Base-by-base conservation (phyloP, 1,140 invertebrate species). In the Pseudomyrmex gracilis region DNA sequence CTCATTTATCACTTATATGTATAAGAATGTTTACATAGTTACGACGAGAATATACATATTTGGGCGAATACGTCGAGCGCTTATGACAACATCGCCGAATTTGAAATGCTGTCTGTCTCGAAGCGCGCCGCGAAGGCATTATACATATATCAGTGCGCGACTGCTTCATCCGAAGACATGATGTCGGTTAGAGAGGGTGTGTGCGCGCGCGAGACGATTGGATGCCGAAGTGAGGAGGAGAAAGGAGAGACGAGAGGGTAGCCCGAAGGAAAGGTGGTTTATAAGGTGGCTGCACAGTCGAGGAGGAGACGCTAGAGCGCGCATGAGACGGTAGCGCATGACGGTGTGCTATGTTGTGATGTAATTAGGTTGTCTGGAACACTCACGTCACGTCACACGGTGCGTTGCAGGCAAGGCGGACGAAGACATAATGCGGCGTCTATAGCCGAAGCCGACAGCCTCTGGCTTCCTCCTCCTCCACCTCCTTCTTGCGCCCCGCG, bases 281-380 rank as follows among this genome's bases (percentile, higher is more conserved):
- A 67, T 86, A 88, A 67, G 84, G 61, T 73, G 84, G 73, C 63
- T 58, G 68, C n/a, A 71, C 43, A 9, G 12, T 49, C 55, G 74
- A 80, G 82, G 85, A 77, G 84, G 49, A 34, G 34, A 34, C 34
- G 34, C 7, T 34, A 34, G 34, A 34, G 64, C 43, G 76, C 73
- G 55, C 73, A 73, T 61, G 83, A 66, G 83, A 68, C 82, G 77
- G 78, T 80, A 78, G 73, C 68, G 85, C 84, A 89, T 89, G 87
- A 87, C 85, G 84, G 87, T 87, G 82, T 86, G 89, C 92, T 93
- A 93, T 93, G 91, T 92, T 92, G 90, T 93, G 92, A 94, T 91
- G 92, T 94, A 94, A 94, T 94, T 94, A 94, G 93, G 93, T 94
- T 94, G 93, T 94, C 93, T 93, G 91, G 89, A 94, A 94, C 93